Percentiles rank a stretch among this genome's conserved stretches.
Evolutionary conservation across 2,888 invertebrate genomes (phyloP).

Genomic region (Charanyca ferruginea): DNA sequence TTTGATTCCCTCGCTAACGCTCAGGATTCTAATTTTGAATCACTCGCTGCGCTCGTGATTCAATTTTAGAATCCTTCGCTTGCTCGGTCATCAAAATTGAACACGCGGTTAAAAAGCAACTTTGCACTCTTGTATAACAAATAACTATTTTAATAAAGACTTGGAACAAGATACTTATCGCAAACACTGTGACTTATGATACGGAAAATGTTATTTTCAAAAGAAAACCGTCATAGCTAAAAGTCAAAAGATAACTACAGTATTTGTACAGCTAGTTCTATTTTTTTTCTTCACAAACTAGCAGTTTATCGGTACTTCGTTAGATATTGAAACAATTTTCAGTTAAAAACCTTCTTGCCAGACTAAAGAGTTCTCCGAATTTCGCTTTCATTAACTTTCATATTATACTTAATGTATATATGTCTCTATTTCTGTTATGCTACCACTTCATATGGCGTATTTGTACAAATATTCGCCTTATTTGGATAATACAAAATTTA

Average conservation of each 20-base stretch:
- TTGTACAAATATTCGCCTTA: too few relatives aligned
- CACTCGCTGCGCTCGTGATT: too few relatives aligned
- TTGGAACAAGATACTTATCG: conserved; percentile 44
- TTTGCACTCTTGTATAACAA: too few relatives aligned
- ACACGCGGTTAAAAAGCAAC: too few relatives aligned
- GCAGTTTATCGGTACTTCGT: neutral
- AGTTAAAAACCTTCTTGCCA: neutral
- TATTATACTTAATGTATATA: neutral
- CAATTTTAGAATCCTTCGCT: too few relatives aligned
- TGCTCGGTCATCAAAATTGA: too few relatives aligned
- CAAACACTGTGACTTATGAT: conserved; percentile 30
- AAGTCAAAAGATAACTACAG: conserved; percentile 34
- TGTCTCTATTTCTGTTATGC: neutral
- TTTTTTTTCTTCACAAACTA: conserved; percentile 12
- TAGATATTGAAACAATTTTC: neutral
- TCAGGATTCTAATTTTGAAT: too few relatives aligned
- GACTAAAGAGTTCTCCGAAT: neutral
- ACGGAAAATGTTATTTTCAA: conserved; percentile 47
- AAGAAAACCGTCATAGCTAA: conserved; percentile 43
- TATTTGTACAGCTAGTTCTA: conserved; percentile 16
- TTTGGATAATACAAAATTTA: too few relatives aligned
- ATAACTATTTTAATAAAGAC: conserved; percentile 56
- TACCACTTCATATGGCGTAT: too few relatives aligned
- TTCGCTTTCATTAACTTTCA: neutral
- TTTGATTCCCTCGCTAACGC: too few relatives aligned